Percentiles rank a stretch among this genome's conserved stretches.
Conservation (phyloP, 2,113 vertebrate genomes). For the human region GRCh38 chr5:144785501-144786000, state of each 20-base stretch:
- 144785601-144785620: background rate
- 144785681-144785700: conserved; percentile 11
- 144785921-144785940: conserved; percentile 70
- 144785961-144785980: background rate
- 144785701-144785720: conserved; percentile 73
- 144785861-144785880: conserved; percentile 60
- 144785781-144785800: conserved; percentile 74
- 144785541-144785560: background rate
- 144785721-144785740: conserved; percentile 77
- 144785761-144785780: conserved; percentile 49
- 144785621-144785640: background rate
- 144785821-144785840: conserved; percentile 71
- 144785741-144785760: conserved; percentile 76
- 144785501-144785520: background rate
- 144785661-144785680: background rate
- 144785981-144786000: conserved; percentile 59
- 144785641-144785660: conserved; percentile 20
- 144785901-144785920: conserved; percentile 77
- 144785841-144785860: conserved; percentile 78
- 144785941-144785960: conserved; percentile 71
- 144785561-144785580: background rate
- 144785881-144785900: conserved; percentile 80
- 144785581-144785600: background rate
- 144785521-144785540: background rate
- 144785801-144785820: conserved; percentile 72